A percentile compares a stretch with the other conserved stretches of the same genome.
Conservation (phyloP, 1,140 invertebrate genomes). For the Drosophila seguyi region DNA sequence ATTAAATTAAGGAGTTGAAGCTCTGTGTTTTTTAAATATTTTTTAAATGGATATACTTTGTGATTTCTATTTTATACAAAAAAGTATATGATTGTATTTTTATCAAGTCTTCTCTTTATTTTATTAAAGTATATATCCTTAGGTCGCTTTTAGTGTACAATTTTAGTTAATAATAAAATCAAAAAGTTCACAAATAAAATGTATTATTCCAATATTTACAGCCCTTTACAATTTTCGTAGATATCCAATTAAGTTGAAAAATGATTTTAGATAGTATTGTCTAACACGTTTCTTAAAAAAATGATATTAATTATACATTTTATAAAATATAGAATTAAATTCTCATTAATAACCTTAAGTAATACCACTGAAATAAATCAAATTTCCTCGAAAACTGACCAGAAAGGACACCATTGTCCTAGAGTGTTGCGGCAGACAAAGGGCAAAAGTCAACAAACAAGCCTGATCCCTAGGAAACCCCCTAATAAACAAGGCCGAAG, state of each 20-base stretch:
- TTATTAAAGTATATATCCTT: no score
- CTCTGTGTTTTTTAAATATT: neutral
- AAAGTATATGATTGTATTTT: no score
- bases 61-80: no score
- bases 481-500: neutral
- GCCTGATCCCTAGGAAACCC: conserved; percentile 21
- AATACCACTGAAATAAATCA: neutral
- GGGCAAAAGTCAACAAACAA: conserved; percentile 27
- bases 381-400: neutral
- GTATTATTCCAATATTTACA: neutral
- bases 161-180: neutral
- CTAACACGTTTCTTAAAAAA: no score
- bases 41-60: neutral
- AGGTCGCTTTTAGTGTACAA: no score
- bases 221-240: no score
- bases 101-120: no score
- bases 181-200: neutral
- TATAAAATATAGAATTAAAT: neutral
- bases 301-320: no score
- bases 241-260: neutral
- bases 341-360: no score
- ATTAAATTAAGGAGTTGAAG: no score
- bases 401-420: neutral
- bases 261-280: neutral
- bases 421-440: conserved; percentile 2